Evolutionary conservation across 1,140 invertebrate species (phyloP).

Genomic region (Trissolcus basalis): DNA sequence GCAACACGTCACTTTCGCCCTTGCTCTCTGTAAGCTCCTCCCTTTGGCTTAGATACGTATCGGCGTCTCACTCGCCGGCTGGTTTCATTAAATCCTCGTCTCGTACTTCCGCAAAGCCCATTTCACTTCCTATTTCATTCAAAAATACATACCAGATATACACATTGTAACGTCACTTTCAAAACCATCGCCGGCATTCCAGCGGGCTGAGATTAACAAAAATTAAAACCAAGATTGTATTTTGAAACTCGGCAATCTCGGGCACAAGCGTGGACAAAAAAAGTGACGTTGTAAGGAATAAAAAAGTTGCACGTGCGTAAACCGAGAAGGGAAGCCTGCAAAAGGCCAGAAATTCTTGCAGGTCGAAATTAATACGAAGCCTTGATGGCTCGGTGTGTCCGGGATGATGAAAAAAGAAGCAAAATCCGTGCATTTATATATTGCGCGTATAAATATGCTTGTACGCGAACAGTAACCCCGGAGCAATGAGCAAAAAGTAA

Average conservation of each 20-base stretch:
- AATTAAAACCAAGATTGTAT: too few species aligned
- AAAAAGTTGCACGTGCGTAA: conserved; percentile 37
- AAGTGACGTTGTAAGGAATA: conserved; percentile 3
- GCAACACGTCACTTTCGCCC: conserved; percentile 29
- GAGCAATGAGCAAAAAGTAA: conserved; percentile 20
- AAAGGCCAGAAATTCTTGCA: conserved; percentile 26
- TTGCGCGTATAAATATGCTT: background rate
- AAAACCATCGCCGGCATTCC: too few species aligned
- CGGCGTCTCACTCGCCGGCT: conserved; percentile 10
- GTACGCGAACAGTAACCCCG: conserved; percentile 1
- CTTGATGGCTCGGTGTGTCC: conserved; percentile 8
- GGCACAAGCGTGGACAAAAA: too few species aligned
- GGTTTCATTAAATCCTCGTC: conserved; percentile 14
- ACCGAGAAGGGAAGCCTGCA: conserved; percentile 55
- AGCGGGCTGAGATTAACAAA: too few species aligned
- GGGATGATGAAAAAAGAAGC: background rate
- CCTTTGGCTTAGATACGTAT: conserved; percentile 16
- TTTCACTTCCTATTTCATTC: conserved; percentile 13
- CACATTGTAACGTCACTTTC: too few species aligned
- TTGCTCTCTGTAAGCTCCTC: conserved; percentile 17
- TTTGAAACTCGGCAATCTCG: too few species aligned
- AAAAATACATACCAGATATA: too few species aligned
- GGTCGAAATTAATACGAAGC: conserved; percentile 60
- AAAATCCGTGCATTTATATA: too few species aligned
- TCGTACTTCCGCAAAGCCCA: conserved; percentile 13